Conservation (phyloP, 1,140 invertebrate genomes). For the Daktulosphaira vitifoliae region DNA sequence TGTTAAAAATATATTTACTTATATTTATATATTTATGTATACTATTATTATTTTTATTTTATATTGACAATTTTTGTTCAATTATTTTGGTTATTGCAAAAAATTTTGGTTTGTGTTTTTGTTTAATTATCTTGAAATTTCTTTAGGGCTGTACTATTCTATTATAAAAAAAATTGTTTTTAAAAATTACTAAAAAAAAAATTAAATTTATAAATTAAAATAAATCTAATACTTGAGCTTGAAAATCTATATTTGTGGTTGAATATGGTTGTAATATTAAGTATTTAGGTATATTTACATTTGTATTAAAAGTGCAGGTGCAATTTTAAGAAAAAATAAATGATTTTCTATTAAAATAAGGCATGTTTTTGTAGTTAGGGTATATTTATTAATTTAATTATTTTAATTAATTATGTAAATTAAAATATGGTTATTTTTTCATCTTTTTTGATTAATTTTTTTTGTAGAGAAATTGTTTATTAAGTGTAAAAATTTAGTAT, state of each 20-base stretch:
- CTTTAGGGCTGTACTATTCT: not conserved
- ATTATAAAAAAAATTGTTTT: constrained; percentile 15
- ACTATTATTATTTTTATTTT: constrained; percentile 11
- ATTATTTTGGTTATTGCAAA: constrained; percentile 26
- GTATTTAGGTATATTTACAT: constrained; percentile 15
- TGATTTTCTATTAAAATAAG: constrained; percentile 27
- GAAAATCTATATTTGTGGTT: constrained; percentile 14
- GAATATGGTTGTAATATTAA: constrained; percentile 19
- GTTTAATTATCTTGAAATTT: constrained; percentile 11
- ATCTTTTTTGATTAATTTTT: constrained; percentile 23
- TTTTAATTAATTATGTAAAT: constrained; percentile 14
- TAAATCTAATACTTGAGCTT: constrained; percentile 26
- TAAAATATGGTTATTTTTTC: constrained; percentile 25
- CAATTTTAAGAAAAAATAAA: constrained; percentile 17
- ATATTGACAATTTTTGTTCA: constrained; percentile 19
- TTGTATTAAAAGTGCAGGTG: constrained; percentile 22
- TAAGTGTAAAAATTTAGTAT: constrained; percentile 18
- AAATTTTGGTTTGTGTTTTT: constrained; percentile 29
- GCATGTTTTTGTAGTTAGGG: not conserved
- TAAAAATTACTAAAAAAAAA: constrained; percentile 14
- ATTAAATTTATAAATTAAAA: constrained; percentile 12
- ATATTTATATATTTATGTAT: constrained; percentile 13
- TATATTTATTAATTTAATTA: constrained; percentile 16
- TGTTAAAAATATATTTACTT: constrained; percentile 33
- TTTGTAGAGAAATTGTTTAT: constrained; percentile 30